Evolutionary conservation across 2,797 vertebrate species (phyloP).

Genomic region (Silurus lanzhouensis): DNA sequence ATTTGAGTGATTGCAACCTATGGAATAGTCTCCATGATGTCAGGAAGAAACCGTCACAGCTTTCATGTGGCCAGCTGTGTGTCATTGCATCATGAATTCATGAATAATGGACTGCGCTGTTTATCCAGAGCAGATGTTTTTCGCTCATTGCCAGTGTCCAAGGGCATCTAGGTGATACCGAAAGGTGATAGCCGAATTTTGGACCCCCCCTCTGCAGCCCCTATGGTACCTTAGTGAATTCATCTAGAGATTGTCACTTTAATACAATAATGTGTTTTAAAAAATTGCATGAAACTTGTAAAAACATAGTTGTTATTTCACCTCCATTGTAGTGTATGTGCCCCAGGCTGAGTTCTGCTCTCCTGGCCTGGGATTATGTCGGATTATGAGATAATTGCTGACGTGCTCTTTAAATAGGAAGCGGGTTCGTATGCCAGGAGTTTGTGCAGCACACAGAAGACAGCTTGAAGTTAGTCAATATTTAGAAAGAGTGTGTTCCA

Average conservation of each 20-base stretch:
- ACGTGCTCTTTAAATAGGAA: constrained; percentile 24
- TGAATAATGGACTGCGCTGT: background rate
- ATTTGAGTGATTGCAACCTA: background rate
- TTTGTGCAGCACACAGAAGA: background rate
- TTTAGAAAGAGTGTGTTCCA: constrained; percentile 13
- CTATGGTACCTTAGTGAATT: too few relatives aligned
- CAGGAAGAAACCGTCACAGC: background rate
- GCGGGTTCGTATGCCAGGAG: background rate
- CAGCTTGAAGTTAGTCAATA: constrained; percentile 33
- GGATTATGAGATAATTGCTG: constrained; percentile 29
- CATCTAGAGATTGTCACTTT: too few relatives aligned
- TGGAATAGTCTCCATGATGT: background rate
- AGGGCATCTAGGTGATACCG: background rate
- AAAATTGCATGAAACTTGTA: too few relatives aligned
- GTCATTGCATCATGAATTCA: background rate
- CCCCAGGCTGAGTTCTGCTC: background rate
- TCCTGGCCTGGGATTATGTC: constrained; percentile 6
- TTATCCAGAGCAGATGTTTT: background rate
- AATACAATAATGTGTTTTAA: too few relatives aligned
- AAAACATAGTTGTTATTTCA: background rate
- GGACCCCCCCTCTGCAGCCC: too few relatives aligned
- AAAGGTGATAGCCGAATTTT: too few relatives aligned
- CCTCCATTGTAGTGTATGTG: background rate
- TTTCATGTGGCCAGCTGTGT: background rate
- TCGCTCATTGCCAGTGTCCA: background rate